Base-by-base conservation (phyloP, 2,888 invertebrate genomes). In the Tetheella fluctuosa region DNA sequence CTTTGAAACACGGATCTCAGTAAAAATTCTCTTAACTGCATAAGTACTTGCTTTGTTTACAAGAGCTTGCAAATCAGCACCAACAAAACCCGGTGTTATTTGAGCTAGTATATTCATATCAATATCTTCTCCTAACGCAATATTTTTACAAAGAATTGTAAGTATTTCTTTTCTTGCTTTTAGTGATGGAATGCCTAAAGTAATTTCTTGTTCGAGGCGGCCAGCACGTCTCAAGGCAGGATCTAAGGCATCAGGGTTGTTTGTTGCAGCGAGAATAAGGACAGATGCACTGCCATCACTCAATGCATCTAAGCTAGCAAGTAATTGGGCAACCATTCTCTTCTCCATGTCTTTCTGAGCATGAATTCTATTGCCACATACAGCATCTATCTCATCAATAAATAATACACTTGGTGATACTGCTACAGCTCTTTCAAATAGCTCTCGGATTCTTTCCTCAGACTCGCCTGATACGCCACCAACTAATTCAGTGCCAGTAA, bases 371-470 rank as follows among this genome's bases (percentile, higher is more conserved):
- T 98, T 97, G 6, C 97, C 97, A 37, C 98, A 97, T 54, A 99
- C 96, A n/a, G 98, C 96, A 93, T 99, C 99, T 64, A 99, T 97
- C 92, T 99, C 99, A 90, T 99, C 99, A 66, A 99, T 96, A 80
- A 99, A 98, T 48, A 99, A 88, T 15, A 99, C 95, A 83, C 97
- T 97, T 0, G 98, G 98, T 12, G 97, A 95, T 61, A 94, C 87
- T 58, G 94, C 90, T 8, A 94, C 84, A 1, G 99, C 98, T 80
- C 96, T 95, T 48, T 98, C 97, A 90, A 99, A 99, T 15, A 99
- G 88, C 71, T 98, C 97, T 65, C 99, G 94, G 64, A 99, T 97
- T 71, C 98, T 94, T 80, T 98, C 97, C 87, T 99, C 99, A 0
- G 98, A 98, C 86, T 99, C 98, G 0, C 99, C 99, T 0, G 98